Evolutionary conservation across 35 echinoderm and acorn worm species (phyloP).

Genomic region (Lytechinus pictus): DNA sequence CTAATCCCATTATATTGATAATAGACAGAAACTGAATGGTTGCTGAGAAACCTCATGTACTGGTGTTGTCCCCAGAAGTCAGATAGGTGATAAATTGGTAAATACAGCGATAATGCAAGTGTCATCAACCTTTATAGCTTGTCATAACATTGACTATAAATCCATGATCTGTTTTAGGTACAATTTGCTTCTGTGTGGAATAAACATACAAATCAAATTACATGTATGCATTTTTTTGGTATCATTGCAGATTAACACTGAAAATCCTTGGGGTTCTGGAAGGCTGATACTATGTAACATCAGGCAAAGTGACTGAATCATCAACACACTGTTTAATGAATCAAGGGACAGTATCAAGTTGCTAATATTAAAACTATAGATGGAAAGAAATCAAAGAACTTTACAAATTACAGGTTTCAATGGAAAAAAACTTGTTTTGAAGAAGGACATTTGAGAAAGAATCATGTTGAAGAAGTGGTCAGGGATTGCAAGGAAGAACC

Average conservation of each 20-base stretch:
- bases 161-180: too few species aligned
- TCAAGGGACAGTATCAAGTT: neutral
- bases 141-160: too few species aligned
- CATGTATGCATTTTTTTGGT: neutral
- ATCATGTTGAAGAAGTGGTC: conserved; percentile 51
- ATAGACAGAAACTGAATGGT: neutral
- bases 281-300: neutral
- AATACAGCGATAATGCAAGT: too few species aligned
- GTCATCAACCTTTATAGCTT: too few species aligned
- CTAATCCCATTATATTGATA: neutral
- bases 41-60: too few species aligned
- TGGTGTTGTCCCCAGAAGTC: too few species aligned
- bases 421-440: neutral
- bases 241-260: neutral
- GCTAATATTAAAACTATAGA: neutral
- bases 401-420: neutral
- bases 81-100: too few species aligned
- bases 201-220: neutral
- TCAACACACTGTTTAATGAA: neutral
- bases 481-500: conserved; percentile 5
- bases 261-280: neutral
- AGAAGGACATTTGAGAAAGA: neutral
- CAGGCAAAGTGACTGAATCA: neutral
- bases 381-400: neutral
- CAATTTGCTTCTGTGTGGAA: too few species aligned